Percentiles rank a stretch among this genome's conserved stretches.
phyloP scores from a whole-genome alignment of 2,113 vertebrate species.

The Petrocephalus zakoni region DNA sequence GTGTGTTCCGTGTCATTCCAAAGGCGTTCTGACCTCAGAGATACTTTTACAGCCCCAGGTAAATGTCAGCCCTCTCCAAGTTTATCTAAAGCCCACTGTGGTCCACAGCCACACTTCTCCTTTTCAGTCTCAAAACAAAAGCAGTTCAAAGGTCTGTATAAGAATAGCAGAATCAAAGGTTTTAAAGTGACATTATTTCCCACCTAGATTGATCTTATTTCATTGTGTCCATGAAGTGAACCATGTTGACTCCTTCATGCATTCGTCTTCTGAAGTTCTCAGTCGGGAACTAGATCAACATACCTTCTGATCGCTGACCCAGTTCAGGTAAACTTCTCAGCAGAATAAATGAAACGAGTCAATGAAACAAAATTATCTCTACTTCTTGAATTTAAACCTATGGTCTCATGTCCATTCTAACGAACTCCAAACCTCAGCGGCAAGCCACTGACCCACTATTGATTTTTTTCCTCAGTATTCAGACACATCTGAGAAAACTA shows the following conservation, averaged over 20 bases:
- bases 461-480: not conserved
- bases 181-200: not conserved
- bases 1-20: not conserved
- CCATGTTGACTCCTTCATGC: not conserved
- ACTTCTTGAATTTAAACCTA: not conserved
- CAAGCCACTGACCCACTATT: not conserved
- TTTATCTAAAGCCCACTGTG: not conserved
- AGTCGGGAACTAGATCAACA: not conserved
- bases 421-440: not conserved
- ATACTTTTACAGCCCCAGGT: not conserved
- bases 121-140: not conserved
- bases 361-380: not conserved
- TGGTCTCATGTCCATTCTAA: not conserved
- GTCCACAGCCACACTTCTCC: not conserved
- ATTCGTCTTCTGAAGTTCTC: not conserved
- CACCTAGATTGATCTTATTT: not conserved
- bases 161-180: not conserved
- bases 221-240: not conserved
- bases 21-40: not conserved
- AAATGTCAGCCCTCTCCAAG: not conserved
- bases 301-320: not conserved
- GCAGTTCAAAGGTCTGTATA: not conserved
- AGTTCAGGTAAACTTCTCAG: not conserved
- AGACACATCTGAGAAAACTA: slow-evolving; percentile 2
- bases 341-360: not conserved